A percentile compares a stretch with the other conserved stretches of the same genome.
Conservation (phyloP, 2,888 invertebrate genomes). For the Therioaphis trifolii region DNA sequence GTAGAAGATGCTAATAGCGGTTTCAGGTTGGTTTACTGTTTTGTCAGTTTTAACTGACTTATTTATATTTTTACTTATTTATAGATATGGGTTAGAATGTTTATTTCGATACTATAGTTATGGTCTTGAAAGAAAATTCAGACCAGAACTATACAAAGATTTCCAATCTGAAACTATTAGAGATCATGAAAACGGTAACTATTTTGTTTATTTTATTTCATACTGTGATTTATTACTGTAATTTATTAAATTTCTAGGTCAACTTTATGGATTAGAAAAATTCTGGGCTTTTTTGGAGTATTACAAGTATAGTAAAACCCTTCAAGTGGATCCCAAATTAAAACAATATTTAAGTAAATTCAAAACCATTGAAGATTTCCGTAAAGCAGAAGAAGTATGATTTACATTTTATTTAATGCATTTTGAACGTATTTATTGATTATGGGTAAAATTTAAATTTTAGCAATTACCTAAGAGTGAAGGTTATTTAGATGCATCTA, state of each 20-base stretch:
- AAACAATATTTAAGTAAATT: conserved; percentile 81
- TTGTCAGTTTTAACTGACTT: not conserved
- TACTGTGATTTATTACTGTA: conserved; percentile 52
- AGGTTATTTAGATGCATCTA: conserved; percentile 70
- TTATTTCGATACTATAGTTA: conserved; percentile 97
- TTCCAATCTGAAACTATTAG: conserved; percentile 92
- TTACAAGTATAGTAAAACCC: conserved; percentile 82
- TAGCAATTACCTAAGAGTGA: conserved; percentile 76
- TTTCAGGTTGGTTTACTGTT: conserved; percentile 76
- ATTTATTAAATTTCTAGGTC: conserved; percentile 77
- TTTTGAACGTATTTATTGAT: conserved; percentile 16
- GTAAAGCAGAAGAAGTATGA: conserved; percentile 76
- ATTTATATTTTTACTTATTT: not conserved
- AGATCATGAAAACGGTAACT: conserved; percentile 86
- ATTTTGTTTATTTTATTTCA: conserved; percentile 16
- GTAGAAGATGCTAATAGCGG: conserved; percentile 91
- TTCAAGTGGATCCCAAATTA: conserved; percentile 81
- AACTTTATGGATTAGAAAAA: conserved; percentile 97
- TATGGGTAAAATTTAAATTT: conserved; percentile 66
- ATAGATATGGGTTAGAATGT: conserved; percentile 74
- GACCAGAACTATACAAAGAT: conserved; percentile 93
- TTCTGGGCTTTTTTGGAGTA: conserved; percentile 99
- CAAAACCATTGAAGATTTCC: conserved; percentile 89
- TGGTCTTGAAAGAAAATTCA: conserved; percentile 94
- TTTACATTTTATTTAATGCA: not conserved